Base-by-base conservation (phyloP, 2,888 invertebrate species). In the Hirtodrosophila duncani region DNA sequence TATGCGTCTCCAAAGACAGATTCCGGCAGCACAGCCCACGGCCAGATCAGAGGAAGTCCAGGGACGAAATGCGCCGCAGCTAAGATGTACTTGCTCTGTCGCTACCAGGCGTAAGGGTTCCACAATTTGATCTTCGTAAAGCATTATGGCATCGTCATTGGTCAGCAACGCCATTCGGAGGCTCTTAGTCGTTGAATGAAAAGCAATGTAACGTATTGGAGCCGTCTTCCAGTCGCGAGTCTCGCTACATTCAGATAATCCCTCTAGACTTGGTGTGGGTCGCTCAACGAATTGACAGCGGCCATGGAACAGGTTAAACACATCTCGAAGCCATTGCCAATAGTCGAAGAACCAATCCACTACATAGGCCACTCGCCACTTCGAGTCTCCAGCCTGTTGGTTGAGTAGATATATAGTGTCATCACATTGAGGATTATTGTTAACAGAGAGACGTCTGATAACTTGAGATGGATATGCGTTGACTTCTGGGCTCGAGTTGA, bases 1-100 rank as follows among this genome's bases (percentile, higher is more conserved):
- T 8, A 39, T 21, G n/a, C 27, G 6, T 1, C 7, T 5, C 67
- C 71, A 67, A 3, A 59, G 1, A n/a, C 20, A 56, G 3, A 67
- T 27, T 1, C 67, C 67, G 1, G 26, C 26, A 0, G 29, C 30
- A 7, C 67, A 48, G 2, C 67, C 71, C 16, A 67, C 48, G 2
- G 52, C 67, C 21, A 67, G 1, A 1, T 50, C 18, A 0, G 3
- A 4, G 0, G 0, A 1, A 0, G 24, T 3, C 26, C 33, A 51
- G 1, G 71, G 67, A 1, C 67, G 48, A 10, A 67, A 67, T 2
- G 53, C 45, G 0, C n/a, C 46, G 9, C 67, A 67, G 11, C 16
- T 29, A 8, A 38, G 13, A 3, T 49, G 8, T 3, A 2, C 2
- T 9, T 65, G 69, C 0, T 13, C 23, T 0, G 2, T 1, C 26